Evolutionary conservation across 2,888 invertebrate species (phyloP), one percentile per base, ranked within the genome.

Genomic region (Diploptera punctata): DNA sequence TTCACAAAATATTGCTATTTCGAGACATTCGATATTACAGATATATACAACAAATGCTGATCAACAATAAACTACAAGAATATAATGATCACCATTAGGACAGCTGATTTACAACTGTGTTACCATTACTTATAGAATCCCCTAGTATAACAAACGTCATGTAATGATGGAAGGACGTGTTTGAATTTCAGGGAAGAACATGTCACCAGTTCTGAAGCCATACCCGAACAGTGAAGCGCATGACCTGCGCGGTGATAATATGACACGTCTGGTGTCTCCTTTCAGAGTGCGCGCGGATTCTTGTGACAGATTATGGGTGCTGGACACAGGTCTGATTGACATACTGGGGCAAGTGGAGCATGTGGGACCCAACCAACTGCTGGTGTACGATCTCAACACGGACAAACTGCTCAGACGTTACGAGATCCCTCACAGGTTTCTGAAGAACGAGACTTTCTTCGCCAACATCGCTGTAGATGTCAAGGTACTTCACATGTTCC

Each of bases 171-270:
- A n/a, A n/a, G n/a, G n/a, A 10, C 3, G 19, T 19, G 1, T 61
- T n/a, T 9, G 1, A 13, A 33, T 61, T 18, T 1, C 62, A 65
- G 62, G 44, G 5, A 24, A 13, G 10, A 65, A 13, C 24, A 54
- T 16, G 19, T 65, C 92, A 4, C 93, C 94, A 0, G 85, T 87
- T 47, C 81, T 94, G 71, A 90, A 85, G n/a, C 93, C 94, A 0
- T 94, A 91, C 77, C 93, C 93, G 0, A 91, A 89, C 77, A 94
- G 93, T 93, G 89, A 89, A 73, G 90, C 92, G 0, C 93, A 93
- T 79, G 71, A 76, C 47, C 52, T 54, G 70, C 1, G 3, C 24
- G 13, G 5, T 2, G 24, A 19, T 16, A 24, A 9, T 16, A 24
- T 7, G 1, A 21, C 26, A 4, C 19, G 18, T 21, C 4, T 52